phyloP scores from a whole-genome alignment of 2,113 vertebrate species.

The Martes martes region DNA sequence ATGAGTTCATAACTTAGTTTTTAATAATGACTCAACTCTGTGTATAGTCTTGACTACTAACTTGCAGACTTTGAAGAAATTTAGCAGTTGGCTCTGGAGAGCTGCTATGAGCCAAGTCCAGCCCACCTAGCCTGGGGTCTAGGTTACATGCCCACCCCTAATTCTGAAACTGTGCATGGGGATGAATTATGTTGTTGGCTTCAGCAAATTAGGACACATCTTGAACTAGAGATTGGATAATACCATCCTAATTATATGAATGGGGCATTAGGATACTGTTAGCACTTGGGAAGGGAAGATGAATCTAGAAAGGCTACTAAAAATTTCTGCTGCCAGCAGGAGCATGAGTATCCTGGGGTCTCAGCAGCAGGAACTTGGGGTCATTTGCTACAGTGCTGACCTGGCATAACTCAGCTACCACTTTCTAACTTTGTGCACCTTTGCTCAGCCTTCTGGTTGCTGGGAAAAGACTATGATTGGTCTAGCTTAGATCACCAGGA shows the following conservation, averaged over 20 bases:
- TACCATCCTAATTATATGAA: not conserved
- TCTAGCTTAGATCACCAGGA: not conserved
- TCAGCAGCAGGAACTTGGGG: not conserved
- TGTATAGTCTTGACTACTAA: not conserved
- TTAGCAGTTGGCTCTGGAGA: not conserved
- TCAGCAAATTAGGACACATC: not conserved
- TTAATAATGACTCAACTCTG: not conserved
- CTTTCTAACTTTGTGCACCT: not conserved
- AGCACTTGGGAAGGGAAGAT: not conserved
- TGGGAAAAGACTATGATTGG: not conserved
- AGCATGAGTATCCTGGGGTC: not conserved
- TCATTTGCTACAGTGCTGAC: not conserved
- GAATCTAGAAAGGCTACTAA: not conserved
- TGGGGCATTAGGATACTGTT: not conserved
- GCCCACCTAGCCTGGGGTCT: not conserved
- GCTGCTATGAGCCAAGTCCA: not conserved
- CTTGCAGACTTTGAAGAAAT: not conserved
- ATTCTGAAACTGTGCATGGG: not conserved
- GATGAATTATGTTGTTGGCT: not conserved
- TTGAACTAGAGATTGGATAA: not conserved
- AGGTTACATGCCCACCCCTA: not conserved
- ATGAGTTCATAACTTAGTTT: not conserved
- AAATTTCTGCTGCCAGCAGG: not conserved
- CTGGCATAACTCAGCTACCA: not conserved
- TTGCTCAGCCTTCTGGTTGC: not conserved